Base-by-base conservation (phyloP, 2,797 vertebrate species). In the Novumbra hubbsi region DNA sequence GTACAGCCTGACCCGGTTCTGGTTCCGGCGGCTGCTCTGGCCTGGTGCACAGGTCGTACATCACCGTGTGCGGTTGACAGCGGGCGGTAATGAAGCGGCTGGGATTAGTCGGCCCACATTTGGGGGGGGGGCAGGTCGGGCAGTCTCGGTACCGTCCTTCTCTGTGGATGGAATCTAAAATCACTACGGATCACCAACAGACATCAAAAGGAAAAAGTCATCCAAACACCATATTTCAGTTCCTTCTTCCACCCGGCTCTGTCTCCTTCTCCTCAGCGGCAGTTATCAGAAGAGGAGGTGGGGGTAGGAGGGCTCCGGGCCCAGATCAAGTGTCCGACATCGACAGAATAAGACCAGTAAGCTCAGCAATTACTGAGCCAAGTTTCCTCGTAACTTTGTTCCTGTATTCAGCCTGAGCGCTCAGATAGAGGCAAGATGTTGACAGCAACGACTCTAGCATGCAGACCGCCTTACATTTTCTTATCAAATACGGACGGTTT, bases 1-100 rank as follows among this genome's bases (percentile, higher is more conserved):
- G 21, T 60, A 21, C 55, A 21, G 38, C 84, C 75, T 78, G 87
- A 21, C 79, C 87, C n/a, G 0, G 78, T 77, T 91, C 81, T 0
- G 82, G 76, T 81, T 89, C 78, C 76, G 91, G 80, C 0, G 83
- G 75, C 81, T 89, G 87, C 81, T 94, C 91, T 7, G 91, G 88
- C 84, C 86, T 85, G 74, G 89, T 84, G 69, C 89, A 91, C 78
- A 94, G 85, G 88, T 94, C 93, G 75, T 92, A 90, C 93, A 94
- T 94, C 82, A 87, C 90, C 87, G 75, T 78, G 68, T 60, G 4
- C 8, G 80, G 76, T 82, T 84, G 76, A 78, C 80, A 80, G 86
- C 80, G 86, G 73, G 70, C 72, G 65, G 77, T 2, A 73, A 68
- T 72, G 63, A 77, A 1, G 34, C 30, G 73, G 71, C 73, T 65